phyloP scores from a whole-genome alignment of 1,140 invertebrate genomes.

The Uloborus diversus region DNA sequence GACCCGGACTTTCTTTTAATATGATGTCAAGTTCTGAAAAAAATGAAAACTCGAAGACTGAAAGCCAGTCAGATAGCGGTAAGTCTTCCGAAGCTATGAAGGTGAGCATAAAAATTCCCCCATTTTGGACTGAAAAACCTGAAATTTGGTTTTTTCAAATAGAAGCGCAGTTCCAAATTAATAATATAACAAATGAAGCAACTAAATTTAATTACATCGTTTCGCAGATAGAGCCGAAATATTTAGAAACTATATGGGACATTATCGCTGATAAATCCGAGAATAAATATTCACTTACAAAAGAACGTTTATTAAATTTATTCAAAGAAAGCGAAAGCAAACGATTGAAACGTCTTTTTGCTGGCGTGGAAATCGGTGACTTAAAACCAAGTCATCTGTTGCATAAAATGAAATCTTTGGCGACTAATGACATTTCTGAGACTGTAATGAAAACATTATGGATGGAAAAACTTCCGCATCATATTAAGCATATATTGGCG shows the following conservation, averaged over 20 bases:
- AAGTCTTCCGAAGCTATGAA: not conserved
- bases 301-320: not conserved
- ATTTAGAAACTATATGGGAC: conserved; percentile 9
- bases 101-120: conserved; percentile 26
- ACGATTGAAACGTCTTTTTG: too few relatives aligned
- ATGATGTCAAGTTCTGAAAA: too few relatives aligned
- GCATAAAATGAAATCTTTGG: not conserved
- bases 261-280: not conserved
- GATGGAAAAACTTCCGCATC: not conserved
- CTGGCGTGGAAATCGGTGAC: too few relatives aligned
- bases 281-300: not conserved
- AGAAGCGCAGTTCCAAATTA: conserved; percentile 20
- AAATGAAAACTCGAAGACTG: too few relatives aligned
- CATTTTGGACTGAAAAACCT: conserved; percentile 15
- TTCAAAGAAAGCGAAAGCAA: conserved; percentile 2
- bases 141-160: conserved; percentile 36
- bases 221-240: conserved; percentile 13
- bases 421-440: not conserved
- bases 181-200: not conserved
- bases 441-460: not conserved
- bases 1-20: too few relatives aligned
- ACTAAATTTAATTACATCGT: conserved; percentile 38
- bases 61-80: too few relatives aligned
- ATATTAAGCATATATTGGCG: not conserved
- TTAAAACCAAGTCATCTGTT: not conserved